phyloP scores from a whole-genome alignment of 2,888 invertebrate species.

The Drosophila ochracea region DNA sequence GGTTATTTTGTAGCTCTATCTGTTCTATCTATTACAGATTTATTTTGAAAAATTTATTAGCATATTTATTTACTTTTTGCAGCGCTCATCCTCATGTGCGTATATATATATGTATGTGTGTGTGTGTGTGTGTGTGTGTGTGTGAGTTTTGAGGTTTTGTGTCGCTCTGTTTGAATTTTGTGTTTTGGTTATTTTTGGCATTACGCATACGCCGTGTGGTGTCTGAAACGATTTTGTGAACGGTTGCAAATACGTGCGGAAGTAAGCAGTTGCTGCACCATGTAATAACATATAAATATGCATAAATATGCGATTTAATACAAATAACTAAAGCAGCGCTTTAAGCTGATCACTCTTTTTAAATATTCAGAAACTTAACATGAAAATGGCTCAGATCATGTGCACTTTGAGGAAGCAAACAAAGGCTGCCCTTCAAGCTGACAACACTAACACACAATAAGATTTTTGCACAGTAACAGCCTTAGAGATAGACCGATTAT shows the following conservation, averaged over 20 bases:
- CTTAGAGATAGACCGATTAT: not conserved
- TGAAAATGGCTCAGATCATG: too few relatives aligned
- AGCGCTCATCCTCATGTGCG: not conserved
- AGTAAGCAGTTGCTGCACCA: slow-evolving; percentile 25
- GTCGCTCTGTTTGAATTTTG: slow-evolving; percentile 51
- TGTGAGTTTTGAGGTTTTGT: slow-evolving; percentile 43
- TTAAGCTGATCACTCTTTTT: not conserved
- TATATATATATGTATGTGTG: not conserved
- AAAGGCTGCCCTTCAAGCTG: not conserved
- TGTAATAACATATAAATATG: slow-evolving; percentile 55
- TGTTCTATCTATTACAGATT: slow-evolving; percentile 77
- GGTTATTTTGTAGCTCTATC: slow-evolving; percentile 74
- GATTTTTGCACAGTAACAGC: not conserved
- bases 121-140: slow-evolving; percentile 6
- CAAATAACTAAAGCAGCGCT: slow-evolving; percentile 24
- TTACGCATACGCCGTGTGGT: slow-evolving; percentile 67
- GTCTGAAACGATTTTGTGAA: slow-evolving; percentile 46
- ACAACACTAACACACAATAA: not conserved
- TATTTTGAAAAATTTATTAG: slow-evolving; percentile 80
- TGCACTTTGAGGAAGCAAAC: not conserved
- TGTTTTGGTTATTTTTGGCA: slow-evolving; percentile 73
- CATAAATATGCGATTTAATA: slow-evolving; percentile 51
- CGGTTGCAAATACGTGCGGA: slow-evolving; percentile 4
- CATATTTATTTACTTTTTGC: slow-evolving; percentile 76
- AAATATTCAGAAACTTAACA: not conserved